Conservation (phyloP, 1,140 invertebrate species). For the Ceratina calcarata region DNA sequence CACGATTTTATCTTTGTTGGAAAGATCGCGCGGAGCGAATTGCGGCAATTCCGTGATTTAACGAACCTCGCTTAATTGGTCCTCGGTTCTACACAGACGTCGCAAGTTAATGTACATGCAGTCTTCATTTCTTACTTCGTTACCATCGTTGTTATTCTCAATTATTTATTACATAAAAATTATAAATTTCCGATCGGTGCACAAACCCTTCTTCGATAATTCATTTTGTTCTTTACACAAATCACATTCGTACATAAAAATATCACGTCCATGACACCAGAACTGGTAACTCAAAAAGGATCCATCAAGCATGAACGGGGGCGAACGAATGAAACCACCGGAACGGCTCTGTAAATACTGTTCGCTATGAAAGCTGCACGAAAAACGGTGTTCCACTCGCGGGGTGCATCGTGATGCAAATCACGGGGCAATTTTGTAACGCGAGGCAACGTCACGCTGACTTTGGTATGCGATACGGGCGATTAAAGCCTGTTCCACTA, state of each 20-base stretch:
- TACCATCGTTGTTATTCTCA: too few relatives aligned
- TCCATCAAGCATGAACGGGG: too few relatives aligned
- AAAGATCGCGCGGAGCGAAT: not conserved
- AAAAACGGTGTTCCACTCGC: not conserved
- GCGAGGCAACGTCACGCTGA: slow-evolving; percentile 36
- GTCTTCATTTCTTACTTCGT: too few relatives aligned
- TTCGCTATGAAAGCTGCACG: not conserved
- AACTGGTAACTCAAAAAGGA: too few relatives aligned
- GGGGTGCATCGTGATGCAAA: slow-evolving; percentile 27
- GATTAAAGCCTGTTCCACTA: slow-evolving; percentile 51
- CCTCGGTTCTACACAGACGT: slow-evolving; percentile 15
- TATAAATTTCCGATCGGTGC: too few relatives aligned
- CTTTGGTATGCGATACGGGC: slow-evolving; percentile 49
- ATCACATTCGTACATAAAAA: too few relatives aligned
- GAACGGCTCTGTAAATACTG: not conserved
- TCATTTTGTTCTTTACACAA: too few relatives aligned
- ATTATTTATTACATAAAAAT: too few relatives aligned
- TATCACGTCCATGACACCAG: too few relatives aligned
- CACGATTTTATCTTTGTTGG: slow-evolving; percentile 19
- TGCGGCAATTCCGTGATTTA: slow-evolving; percentile 23
- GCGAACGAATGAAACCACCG: too few relatives aligned
- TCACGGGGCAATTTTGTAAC: slow-evolving; percentile 33
- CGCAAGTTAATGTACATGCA: not conserved
- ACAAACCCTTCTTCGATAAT: too few relatives aligned
- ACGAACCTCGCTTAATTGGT: slow-evolving; percentile 37